Conservation (phyloP, 2,113 vertebrate genomes). For the Podiceps cristatus region DNA sequence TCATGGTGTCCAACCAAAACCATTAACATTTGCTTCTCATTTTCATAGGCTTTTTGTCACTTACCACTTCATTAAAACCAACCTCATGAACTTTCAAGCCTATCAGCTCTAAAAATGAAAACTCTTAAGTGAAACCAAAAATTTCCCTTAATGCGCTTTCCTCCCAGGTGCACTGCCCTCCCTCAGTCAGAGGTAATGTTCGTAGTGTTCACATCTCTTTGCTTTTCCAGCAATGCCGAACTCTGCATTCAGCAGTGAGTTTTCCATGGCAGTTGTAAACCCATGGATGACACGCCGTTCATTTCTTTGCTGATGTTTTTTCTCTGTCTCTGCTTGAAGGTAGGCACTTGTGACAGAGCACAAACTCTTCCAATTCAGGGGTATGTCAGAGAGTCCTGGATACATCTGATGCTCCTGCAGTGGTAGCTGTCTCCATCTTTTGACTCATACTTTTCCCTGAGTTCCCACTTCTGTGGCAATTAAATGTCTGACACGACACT, state of each 20-base stretch:
- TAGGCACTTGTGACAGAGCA: background rate
- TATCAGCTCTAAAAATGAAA: background rate
- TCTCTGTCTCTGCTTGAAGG: background rate
- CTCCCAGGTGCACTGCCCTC: background rate
- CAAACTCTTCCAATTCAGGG: background rate
- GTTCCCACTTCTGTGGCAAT: background rate
- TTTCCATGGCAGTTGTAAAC: background rate
- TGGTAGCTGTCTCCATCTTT: background rate
- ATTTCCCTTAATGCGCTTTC: background rate
- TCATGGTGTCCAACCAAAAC: background rate
- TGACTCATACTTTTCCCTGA: background rate
- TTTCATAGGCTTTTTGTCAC: background rate
- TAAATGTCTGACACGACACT: background rate
- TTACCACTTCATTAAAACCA: background rate
- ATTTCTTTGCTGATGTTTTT: background rate
- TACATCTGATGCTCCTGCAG: background rate
- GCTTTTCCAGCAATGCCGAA: background rate
- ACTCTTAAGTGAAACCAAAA: background rate
- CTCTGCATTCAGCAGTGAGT: background rate
- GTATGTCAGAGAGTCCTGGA: background rate
- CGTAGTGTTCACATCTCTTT: fast-evolving
- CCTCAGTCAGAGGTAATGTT: background rate
- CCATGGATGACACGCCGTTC: too few species aligned
- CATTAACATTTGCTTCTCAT: background rate
- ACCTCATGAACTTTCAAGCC: background rate